phyloP scores from a whole-genome alignment of 1,140 invertebrate species.

The Pinna nobilis region DNA sequence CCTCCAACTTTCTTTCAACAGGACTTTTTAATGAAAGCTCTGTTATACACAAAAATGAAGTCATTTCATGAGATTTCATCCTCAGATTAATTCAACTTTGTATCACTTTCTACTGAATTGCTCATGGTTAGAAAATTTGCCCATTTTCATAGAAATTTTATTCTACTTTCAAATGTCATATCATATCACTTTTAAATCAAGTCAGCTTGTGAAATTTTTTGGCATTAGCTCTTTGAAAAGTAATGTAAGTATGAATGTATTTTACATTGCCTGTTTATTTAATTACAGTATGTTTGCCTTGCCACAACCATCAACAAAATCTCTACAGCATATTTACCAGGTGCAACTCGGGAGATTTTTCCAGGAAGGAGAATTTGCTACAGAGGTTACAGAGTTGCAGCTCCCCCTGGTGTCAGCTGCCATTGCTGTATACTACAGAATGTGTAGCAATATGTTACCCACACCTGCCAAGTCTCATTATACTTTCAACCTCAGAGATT shows the following conservation, averaged over 20 bases:
- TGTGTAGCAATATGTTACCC: constrained; percentile 68
- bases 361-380: constrained; percentile 72
- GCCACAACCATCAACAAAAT: constrained; percentile 72
- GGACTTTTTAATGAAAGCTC: no score
- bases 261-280: not conserved
- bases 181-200: no score
- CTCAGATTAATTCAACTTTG: no score
- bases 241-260: not conserved
- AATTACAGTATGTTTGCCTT: constrained; percentile 70
- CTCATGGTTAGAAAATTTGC: no score
- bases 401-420: constrained; percentile 70
- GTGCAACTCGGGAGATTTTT: constrained; percentile 74
- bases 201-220: no score
- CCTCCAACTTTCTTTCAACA: no score
- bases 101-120: no score
- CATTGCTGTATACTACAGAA: constrained; percentile 72
- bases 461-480: constrained; percentile 87
- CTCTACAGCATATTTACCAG: constrained; percentile 74
- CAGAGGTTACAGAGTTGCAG: constrained; percentile 71
- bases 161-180: no score
- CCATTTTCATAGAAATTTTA: no score
- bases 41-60: no score
- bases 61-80: no score
- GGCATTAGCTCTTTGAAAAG: no score
- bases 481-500: constrained; percentile 90